These are phyloP conservation scores for Phaethon lepturus DNA, from an alignment of 2,113 vertebrate species.

Conservation along the genomic window DNA sequence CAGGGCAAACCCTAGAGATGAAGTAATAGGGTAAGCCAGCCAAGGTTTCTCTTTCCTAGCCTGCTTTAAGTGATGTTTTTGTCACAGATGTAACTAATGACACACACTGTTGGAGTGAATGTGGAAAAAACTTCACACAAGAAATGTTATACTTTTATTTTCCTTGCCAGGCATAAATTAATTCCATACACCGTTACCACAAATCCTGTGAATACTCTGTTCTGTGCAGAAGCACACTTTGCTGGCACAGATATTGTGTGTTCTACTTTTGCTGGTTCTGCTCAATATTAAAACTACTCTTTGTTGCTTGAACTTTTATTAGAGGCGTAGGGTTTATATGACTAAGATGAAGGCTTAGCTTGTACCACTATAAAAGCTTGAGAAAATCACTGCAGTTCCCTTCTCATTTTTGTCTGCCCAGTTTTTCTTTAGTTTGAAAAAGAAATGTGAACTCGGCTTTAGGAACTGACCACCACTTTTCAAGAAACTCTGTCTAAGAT, in stretches of 20 bases:
- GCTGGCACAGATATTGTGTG: background rate
- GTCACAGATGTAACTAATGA: slow-evolving; percentile 74
- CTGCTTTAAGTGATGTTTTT: slow-evolving; percentile 43
- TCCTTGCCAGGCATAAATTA: slow-evolving; percentile 69
- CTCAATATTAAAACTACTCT: background rate
- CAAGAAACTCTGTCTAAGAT: background rate
- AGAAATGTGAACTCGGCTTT: background rate
- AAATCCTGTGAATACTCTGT: slow-evolving; percentile 29
- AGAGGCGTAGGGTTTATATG: background rate
- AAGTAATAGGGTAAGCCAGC: slow-evolving; percentile 21
- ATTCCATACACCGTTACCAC: slow-evolving; percentile 63
- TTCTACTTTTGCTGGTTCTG: background rate
- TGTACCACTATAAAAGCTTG: background rate
- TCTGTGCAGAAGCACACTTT: slow-evolving; percentile 19
- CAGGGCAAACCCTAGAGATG: slow-evolving; percentile 20
- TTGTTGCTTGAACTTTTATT: background rate
- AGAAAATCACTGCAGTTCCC: background rate
- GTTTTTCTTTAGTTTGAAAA: background rate
- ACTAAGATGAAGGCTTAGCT: background rate
- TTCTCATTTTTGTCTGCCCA: background rate
- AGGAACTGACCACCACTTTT: background rate
- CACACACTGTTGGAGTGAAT: slow-evolving; percentile 51
- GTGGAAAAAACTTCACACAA: slow-evolving; percentile 70
- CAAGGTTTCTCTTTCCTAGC: slow-evolving; percentile 38
- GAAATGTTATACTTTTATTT: slow-evolving; percentile 65